Evolutionary conservation across 2,888 invertebrate species (phyloP).

Genomic region (Drosophila robusta): DNA sequence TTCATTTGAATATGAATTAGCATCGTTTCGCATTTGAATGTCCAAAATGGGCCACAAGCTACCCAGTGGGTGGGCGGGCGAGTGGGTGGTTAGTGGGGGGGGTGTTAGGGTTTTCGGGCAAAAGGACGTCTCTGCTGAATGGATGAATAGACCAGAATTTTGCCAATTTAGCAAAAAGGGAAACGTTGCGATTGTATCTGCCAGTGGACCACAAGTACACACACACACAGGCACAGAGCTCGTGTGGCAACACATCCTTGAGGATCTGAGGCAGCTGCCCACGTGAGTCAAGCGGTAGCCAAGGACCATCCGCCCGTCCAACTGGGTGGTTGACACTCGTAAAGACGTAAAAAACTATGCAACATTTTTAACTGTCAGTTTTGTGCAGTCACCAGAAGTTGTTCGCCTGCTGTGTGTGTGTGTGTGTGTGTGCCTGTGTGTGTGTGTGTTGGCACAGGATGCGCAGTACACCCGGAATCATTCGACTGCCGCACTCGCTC

Average conservation of each 20-base stretch:
- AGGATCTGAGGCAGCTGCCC: constrained; percentile 60
- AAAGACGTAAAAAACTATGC: constrained; percentile 77
- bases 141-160: constrained; percentile 70
- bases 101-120: constrained; percentile 28
- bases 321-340: constrained; percentile 77
- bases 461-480: constrained; percentile 44
- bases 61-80: constrained; percentile 14
- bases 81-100: constrained; percentile 2
- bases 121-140: constrained; percentile 55
- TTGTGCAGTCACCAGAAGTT: constrained; percentile 62
- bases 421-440: constrained; percentile 23
- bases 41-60: constrained; percentile 46
- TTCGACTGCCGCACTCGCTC: constrained; percentile 29
- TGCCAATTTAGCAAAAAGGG: constrained; percentile 80
- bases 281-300: constrained; percentile 56
- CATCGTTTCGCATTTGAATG: constrained; percentile 74
- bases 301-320: constrained; percentile 22
- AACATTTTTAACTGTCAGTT: constrained; percentile 79
- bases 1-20: constrained; percentile 83
- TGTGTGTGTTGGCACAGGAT: constrained; percentile 32
- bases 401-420: constrained; percentile 14
- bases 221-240: constrained; percentile 27
- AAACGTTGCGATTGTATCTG: constrained; percentile 67
- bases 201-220: constrained; percentile 59
- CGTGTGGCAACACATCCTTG: constrained; percentile 40